Base-by-base conservation (phyloP, 2,888 invertebrate species). In the Altica lythri region DNA sequence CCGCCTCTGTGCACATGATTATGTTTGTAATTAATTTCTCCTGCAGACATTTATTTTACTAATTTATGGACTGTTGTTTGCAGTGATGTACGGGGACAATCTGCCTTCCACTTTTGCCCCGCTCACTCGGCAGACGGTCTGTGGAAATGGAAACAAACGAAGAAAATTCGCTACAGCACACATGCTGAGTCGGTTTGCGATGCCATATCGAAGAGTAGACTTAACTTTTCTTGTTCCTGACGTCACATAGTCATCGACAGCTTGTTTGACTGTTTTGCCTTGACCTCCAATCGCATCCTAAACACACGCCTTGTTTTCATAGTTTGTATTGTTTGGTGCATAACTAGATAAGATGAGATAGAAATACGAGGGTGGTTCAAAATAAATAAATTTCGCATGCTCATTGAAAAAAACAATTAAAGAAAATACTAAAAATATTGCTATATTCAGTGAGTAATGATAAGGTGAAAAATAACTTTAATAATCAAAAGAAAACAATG, bases 41-140 rank as follows among this genome's bases (percentile, higher is more conserved):
- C 67, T 69, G 66, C 70, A 69, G 73, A 72, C 72, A 67, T 72
- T 73, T 72, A 73, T 72, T 72, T 70, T 69, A 68, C 71, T 73
- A 74, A 73, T 73, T 73, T 73, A 73, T 72, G 68, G 68, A 69
- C 71, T 70, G 70, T 63, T 67, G 66, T 67, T 65, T 54, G 64
- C 66, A 65, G 66, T 66, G 67, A 67, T 68, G 57, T 62, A 60
- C 61, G 55, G 60, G 49, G 40, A 35, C 40, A 25, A 32, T 30
- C 25, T 40, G 22, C 49, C 19, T 42, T 14, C 40, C 29, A 29
- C 40, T 40, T 49, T 49, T 32, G 22, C 22, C 49, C 37, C 25
- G 25, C 37, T 22, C 37, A 18, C 46, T 22, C 25, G 13, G 17
- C 47, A 35, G 35, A 12, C 40, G 19, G 22, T 14, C 14, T 29